phyloP scores from a whole-genome alignment of 2,888 invertebrate genomes.

The Yponomeuta cagnagella region DNA sequence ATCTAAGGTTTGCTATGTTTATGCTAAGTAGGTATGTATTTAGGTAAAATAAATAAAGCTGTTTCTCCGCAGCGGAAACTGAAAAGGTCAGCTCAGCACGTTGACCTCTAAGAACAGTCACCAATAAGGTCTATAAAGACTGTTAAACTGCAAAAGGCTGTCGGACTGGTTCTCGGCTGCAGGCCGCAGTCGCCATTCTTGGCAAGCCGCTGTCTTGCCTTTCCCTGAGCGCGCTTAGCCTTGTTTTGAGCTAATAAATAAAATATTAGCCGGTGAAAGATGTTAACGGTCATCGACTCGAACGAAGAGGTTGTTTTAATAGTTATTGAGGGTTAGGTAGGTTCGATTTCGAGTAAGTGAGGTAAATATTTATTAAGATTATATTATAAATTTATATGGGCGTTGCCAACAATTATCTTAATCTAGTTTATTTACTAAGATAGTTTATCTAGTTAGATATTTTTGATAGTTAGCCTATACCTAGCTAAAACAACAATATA shows the following conservation, averaged over 20 bases:
- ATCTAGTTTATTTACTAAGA: no score
- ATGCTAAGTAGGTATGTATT: no score
- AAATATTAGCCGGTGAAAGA: neutral
- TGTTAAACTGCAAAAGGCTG: neutral
- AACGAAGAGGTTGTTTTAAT: neutral
- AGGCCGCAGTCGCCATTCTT: conserved; percentile 6
- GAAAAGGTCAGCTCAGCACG: neutral
- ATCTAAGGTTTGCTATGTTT: no score
- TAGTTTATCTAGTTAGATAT: no score
- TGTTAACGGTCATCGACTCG: neutral
- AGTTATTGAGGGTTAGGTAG: neutral
- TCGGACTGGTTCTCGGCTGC: conserved; percentile 3
- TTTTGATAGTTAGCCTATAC: no score
- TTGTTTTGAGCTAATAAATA: neutral
- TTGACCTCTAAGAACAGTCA: neutral
- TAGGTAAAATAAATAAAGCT: no score
- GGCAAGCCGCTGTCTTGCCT: neutral
- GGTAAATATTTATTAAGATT: no score
- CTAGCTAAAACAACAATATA: no score
- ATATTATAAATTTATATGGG: no score
- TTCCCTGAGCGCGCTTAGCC: neutral
- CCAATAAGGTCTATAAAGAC: neutral
- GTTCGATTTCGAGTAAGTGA: no score
- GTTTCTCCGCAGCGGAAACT: neutral
- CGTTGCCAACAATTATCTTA: no score